Evolutionary conservation across 2,797 vertebrate genomes (phyloP), one percentile per base, ranked within the genome.

Genomic region (Pseudomugil gertrudae): DNA sequence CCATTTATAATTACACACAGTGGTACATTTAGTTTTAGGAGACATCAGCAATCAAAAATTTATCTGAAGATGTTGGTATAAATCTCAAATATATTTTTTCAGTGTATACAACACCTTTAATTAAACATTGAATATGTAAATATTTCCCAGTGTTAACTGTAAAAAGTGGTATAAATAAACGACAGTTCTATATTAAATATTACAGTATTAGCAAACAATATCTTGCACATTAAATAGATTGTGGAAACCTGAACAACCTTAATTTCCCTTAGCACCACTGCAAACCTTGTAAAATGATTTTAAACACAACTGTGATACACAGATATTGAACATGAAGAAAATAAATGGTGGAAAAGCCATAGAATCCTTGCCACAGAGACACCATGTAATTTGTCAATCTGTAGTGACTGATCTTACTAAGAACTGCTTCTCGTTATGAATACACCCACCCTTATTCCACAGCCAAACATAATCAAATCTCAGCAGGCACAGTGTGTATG

Each of bases 401-500:
- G 9, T 43, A 8, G 38, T 43, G 38, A 14, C 38, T 43, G 38
- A 43, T 43, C 38, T 43, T 43, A 43, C 72, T 66, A 45, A 47
- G 67, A 69, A 59, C 33, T 35, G 47, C 64, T n/a, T 43, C 17
- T 19, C 15, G 38, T 43, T 26, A 27, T 4, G 11, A 43, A 43
- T 43, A 43, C 38, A 43, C 38, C 38, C 38, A 43, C 38, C 38
- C 38, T 43, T 48, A 23, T 27, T 63, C n/a, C 33, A 40, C 54
- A 36, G 48, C 57, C 33, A 27, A 63, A 27, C 40, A 21, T 63
- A 51, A 71, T 75, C 60, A 76, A 19, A 83, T 74, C 54, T 38
- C 38, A 32, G 9, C 64, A 59, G 40, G n/a, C 45, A 43, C 53
- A 56, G 55, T 54, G 47, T 62, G 55, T 51, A 76, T 72, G 68